Base-by-base conservation (phyloP, 2,113 vertebrate genomes). In the Ciconia boyciana region DNA sequence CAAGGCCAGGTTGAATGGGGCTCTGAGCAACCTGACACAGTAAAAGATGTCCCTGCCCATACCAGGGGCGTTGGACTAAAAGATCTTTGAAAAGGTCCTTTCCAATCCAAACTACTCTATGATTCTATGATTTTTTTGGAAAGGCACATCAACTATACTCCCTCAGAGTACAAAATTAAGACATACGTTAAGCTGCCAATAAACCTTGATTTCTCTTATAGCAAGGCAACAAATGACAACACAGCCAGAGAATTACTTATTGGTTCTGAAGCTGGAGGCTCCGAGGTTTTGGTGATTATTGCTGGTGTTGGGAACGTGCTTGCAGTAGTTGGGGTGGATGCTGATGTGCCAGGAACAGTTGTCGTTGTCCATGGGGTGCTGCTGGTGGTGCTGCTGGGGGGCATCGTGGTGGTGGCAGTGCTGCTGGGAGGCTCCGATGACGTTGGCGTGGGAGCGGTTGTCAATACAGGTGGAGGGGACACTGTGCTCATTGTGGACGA, bases 231-330 rank as follows among this genome's bases (percentile, higher is more conserved):
- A 75, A 49, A 31, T 14, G 7, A 55, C 3, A 80, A 26, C 0
- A 21, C 2, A 72, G 10, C 2, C 3, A 49, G 13, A 62, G 2
- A 55, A 32, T 69, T 89, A 93, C 91, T 1, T 65, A 13, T 4
- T 46, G 1, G 2, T n/a, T 1, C 1, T 16, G 17, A 2, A 29
- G 31, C 1, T 0, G 54, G 31, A 32, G 46, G 9, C 2, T 0
- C 1, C 1, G 7, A 9, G 0, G 6, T 12, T 28, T 1, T 9
- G 24, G 13, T 32, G 1, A 52, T 13, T 16, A 68, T 19, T 34
- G 1, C 6, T 52, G 8, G 28, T 21, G 9, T 1, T 17, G 11
- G 1, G 2, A 4, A 1, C 0, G 34, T 81, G 9, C 39, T 39
- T 7, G 69, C 41, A 3, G 69, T 58, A 4, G 83, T 29, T 3